Evolutionary conservation across 92 coral and sea anemone species (phyloP), one percentile per base, ranked within the genome.

Genomic region (Heliopora coerulea): DNA sequence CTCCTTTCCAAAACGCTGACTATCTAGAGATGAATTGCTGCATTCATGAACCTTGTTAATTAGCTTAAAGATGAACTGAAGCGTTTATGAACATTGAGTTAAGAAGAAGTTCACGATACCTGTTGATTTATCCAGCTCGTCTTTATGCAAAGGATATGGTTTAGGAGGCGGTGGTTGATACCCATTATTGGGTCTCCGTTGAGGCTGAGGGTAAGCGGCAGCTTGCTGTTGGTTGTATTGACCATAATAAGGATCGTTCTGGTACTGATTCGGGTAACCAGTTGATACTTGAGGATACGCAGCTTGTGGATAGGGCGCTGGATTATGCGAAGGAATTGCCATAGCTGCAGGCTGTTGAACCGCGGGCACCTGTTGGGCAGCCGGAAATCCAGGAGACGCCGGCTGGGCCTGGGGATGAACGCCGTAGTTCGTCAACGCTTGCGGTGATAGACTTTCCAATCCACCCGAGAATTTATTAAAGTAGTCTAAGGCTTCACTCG

Each of bases 401-500:
- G 3, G 2, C 61, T 13, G 1, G 7, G 14, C 25, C 76, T 50
- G 62, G 0, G 76, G 62, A 28, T 52, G 63, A 70, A 54, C 77
- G 23, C 77, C 77, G 50, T 32, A 50, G 33, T 41, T 58, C 46
- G 41, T 9, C 26, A 39, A 24, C 56, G 27, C 2, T 20, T 15
- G 63, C 13, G 63, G 77, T 3, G 63, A 18, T 8, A 52, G 60
- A 10, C 32, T 54, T 31, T 50, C 63, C 0, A 33, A 48, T 8
- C 77, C 77, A n/a, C 50, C 77, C 24, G 65, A 35, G 24, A 70
- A 70, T n/a, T 33, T 70, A 54, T 52, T 70, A 29, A 70, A 70
- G 63, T 70, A 70, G 52, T 70, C 39, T 63, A 70, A 52, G 30
- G 77, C 77, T 23, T 70, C 77, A 17, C 30, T 52, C 10, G 77